Evolutionary conservation across 2,113 vertebrate genomes (phyloP), one percentile per base, ranked within the genome.

Genomic region (Vombatus ursinus): DNA sequence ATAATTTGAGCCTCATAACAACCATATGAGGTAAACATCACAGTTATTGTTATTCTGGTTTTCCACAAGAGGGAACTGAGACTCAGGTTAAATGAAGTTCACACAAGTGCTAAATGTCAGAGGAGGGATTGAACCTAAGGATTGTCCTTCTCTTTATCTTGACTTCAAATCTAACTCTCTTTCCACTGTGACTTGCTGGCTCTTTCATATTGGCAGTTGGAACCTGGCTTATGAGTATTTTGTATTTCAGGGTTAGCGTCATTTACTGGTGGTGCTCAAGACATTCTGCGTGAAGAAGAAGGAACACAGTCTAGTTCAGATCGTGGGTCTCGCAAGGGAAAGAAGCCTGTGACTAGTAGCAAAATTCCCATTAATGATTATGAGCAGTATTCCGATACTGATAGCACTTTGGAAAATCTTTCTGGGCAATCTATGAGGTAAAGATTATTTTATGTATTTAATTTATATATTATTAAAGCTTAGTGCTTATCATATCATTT

Each of bases 391-490:
- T 89, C 97, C 19, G 99, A 99, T 93, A 98, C 98, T 10, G 99
- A 99, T 95, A 98, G 98, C 94, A 98, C 99, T 0, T 96, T 98
- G 95, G 99, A 99, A 89, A 99, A 99, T 91, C 93, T 98, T 49
- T 99, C 99, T 95, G 98, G 98, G 50, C 98, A 98, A 91, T 99
- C 99, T 94, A 92, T 98, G 97, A 99, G 99, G 99, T 99, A 99
- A 98, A 49, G 1, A 92, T 84, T 77, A 50, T 47, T 10, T 96
- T 97, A 0, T 44, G 95, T 91, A 44, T 94, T 92, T 93, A 90
- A 96, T 68, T 94, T 24, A 44, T 90, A 50, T 96, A 44, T 52
- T 52, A 24, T 31, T 25, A 24, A 89, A 93, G 1, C 11, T 92
- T 96, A 22, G 49, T 94, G 44, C 92, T 94, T 94, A 47, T 19